Base-by-base conservation (phyloP, 2,113 vertebrate species). In the Paracanthobrama guichenoti region DNA sequence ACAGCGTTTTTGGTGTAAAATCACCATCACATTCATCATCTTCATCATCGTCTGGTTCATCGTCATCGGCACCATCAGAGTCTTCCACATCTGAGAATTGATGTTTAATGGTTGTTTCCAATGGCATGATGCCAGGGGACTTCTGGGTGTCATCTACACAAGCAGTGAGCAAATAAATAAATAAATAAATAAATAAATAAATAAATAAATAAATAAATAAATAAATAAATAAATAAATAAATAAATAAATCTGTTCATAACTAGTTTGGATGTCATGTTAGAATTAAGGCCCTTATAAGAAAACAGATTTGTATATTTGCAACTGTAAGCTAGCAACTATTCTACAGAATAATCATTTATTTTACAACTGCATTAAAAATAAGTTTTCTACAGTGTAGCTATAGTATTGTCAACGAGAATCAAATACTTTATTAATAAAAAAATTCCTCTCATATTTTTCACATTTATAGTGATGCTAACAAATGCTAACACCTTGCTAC, bases 31-130 rank as follows among this genome's bases (percentile, higher is more conserved):
- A 95, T 39, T 99, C 97, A 18, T 99, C 98, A 5, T 99, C 97
- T 0, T 95, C 95, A 0, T 99, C 98, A 1, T 99, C 98, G 0
- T 99, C 98, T 1, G 97, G 96, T 20, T 99, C 98, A 9, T 99
- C 98, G 83, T 99, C 98, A 0, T 95, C 95, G 44, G 89, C 93
- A 0, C 96, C 97, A 53, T 99, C 98, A 0, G 98, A 97, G 85
- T 99, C 97, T 79, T 99, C 98, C 0, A 96, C 97, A 0, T 99
- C 98, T 24, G 98, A 99, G 94, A 99, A 99, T 92, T 99, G 98
- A 87, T 99, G 98, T 82, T 97, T 97, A 72, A 93, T 88, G 81
- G 95, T 91, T 57, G 95, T 87, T 57, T 92, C 92, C 28, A 91
- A 87, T 89, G 93, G 76, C 83, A 94, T 95, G 20, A 92, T 91